Conservation (phyloP, 2,797 vertebrate genomes). For the Scomberomorus guttatus region DNA sequence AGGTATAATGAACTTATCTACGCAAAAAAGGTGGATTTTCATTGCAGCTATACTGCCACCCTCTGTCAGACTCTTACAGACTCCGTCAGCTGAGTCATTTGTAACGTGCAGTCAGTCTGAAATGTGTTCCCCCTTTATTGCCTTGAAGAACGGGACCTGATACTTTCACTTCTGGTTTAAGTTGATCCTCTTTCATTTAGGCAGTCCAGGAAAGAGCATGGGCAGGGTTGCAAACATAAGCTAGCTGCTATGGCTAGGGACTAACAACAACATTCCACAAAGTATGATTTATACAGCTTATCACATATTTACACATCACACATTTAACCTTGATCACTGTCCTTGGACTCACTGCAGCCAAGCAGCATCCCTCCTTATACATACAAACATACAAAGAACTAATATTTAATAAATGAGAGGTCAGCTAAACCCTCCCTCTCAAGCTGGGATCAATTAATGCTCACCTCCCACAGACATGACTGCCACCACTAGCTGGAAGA, state of each 20-base stretch:
- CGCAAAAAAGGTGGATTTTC: too few species aligned
- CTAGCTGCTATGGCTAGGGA: not conserved
- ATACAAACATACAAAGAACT: not conserved
- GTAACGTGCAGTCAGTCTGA: too few species aligned
- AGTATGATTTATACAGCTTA: conserved; percentile 5
- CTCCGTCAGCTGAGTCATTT: not conserved
- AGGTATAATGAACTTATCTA: too few species aligned
- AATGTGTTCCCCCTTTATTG: not conserved
- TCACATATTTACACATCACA: not conserved
- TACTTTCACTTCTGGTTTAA: not conserved
- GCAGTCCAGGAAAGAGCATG: not conserved
- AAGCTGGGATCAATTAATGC: conserved; percentile 20
- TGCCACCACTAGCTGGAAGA: conserved; percentile 91
- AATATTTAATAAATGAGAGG: not conserved
- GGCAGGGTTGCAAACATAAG: too few species aligned
- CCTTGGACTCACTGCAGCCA: not conserved
- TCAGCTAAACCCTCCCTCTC: not conserved
- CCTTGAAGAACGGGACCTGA: too few species aligned
- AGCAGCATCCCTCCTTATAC: not conserved
- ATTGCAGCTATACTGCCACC: too few species aligned
- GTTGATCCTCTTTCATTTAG: not conserved
- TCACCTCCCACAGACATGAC: conserved; percentile 86
- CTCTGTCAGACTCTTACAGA: too few species aligned
- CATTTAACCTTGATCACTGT: conserved; percentile 12
- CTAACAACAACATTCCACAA: not conserved